A percentile compares a stretch with the other conserved stretches of the same genome.
These are phyloP conservation scores for Esperia sulphurella DNA, from an alignment of 2,888 invertebrate genomes.

Conservation along the genomic window DNA sequence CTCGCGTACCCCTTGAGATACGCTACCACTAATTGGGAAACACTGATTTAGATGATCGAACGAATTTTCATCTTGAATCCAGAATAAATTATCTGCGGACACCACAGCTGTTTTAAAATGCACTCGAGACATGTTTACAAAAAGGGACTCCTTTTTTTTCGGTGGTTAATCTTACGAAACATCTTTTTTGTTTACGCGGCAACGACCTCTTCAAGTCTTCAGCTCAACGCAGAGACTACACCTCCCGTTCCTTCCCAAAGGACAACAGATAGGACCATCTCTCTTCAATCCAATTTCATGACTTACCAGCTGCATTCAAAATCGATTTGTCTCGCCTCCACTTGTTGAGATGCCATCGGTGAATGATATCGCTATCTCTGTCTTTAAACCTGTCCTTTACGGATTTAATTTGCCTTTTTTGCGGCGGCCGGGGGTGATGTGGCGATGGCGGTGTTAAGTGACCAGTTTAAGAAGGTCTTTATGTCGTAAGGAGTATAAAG, in stretches of 20 bases:
- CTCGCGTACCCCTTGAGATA: too few relatives aligned
- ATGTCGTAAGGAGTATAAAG: constrained; percentile 5
- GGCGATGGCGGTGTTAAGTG: constrained; percentile 32
- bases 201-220: constrained; percentile 66
- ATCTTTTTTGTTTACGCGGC: constrained; percentile 57
- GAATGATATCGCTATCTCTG: constrained; percentile 41
- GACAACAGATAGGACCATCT: constrained; percentile 40
- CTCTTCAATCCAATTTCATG: constrained; percentile 48
- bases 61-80: not conserved
- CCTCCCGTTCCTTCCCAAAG: constrained; percentile 40
- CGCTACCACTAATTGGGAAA: too few relatives aligned
- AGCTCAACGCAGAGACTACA: constrained; percentile 21
- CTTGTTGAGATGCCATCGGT: constrained; percentile 43
- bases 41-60: not conserved
- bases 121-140: constrained; percentile 4
- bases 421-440: constrained; percentile 25
- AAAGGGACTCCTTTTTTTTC: constrained; percentile 29
- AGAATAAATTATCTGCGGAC: not conserved
- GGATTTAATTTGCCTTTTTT: constrained; percentile 62
- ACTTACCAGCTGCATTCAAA: constrained; percentile 45
- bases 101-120: not conserved
- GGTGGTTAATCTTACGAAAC: constrained; percentile 49
- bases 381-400: constrained; percentile 55
- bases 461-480: constrained; percentile 10
- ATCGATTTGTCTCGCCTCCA: constrained; percentile 67